Evolutionary conservation across 2,797 vertebrate species (phyloP), one percentile per base, ranked within the genome.

Genomic region (Syngnathus rostellatus): DNA sequence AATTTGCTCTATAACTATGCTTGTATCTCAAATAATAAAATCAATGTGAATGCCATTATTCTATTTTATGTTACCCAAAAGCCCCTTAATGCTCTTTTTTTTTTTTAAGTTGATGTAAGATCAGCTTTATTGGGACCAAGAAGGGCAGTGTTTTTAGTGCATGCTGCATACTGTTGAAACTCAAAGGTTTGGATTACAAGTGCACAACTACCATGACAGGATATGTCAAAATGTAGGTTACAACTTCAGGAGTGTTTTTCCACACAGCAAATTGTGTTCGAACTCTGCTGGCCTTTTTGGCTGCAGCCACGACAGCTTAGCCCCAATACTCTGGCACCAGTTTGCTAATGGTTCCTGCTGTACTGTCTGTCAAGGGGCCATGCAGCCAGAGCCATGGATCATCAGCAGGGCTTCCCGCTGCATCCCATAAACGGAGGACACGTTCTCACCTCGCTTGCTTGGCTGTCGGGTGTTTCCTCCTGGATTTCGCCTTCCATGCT

Each of bases 311-410:
- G 62, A 58, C 62, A 74, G 88, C 87, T 90, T 89, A 87, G 80
- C 88, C 85, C 78, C 79, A 85, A 90, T 88, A 85, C 81, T 79
- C 69, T 82, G 83, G 77, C 83, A 70, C 58, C 72, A 63, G 72
- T 80, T 61, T 72, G 74, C 74, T 80, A 74, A 65, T 62, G 77
- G 76, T 68, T 82, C 69, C 69, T 50, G 70, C 25, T 73, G 66
- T 72, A 68, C 54, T 9, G 59, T 64, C 54, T 9, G 61, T 64
- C 57, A 60, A 69, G 65, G 48, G 50, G 76, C 76, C 55, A 8
- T 40, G 59, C 3, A 51, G 76, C 81, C 79, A 78, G 60, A 38
- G 61, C 78, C 60, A 70, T 63, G 64, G 78, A 80, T 80, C 78
- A 77, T 69, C 48, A 45, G 68, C 65, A 70, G 69, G 80, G 72